Conservation (phyloP, 2,797 vertebrate species). For the Xyrichtys novacula region DNA sequence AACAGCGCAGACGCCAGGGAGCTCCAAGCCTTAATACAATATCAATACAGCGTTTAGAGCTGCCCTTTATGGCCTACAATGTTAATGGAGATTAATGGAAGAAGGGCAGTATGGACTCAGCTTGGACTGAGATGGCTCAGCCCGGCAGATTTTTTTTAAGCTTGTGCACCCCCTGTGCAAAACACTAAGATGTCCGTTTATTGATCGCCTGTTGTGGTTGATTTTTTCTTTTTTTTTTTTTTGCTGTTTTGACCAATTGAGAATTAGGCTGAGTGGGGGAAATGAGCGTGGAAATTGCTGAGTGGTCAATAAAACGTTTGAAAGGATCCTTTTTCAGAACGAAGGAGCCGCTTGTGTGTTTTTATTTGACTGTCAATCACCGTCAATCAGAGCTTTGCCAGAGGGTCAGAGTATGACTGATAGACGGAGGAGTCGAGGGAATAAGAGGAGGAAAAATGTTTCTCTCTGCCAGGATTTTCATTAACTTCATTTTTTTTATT, state of each 20-base stretch:
- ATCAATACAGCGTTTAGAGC: slow-evolving; percentile 79
- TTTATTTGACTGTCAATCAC: not conserved
- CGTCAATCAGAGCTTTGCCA: not conserved
- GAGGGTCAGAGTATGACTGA: not conserved
- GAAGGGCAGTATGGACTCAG: slow-evolving; percentile 55
- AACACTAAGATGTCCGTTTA: slow-evolving; percentile 19
- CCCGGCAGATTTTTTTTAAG: slow-evolving; percentile 23
- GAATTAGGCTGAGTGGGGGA: slow-evolving; percentile 41
- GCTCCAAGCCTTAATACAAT: slow-evolving; percentile 77
- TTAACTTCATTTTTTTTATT: no score
- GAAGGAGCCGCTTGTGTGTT: not conserved
- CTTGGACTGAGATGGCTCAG: slow-evolving; percentile 49
- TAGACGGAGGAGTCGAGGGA: not conserved
- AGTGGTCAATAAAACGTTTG: slow-evolving; percentile 23
- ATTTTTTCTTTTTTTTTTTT: no score
- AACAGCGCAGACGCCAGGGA: slow-evolving; percentile 68
- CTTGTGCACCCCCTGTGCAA: slow-evolving; percentile 12
- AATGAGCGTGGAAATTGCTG: slow-evolving; percentile 14
- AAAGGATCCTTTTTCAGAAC: slow-evolving; percentile 8
- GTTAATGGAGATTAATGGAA: slow-evolving; percentile 82
- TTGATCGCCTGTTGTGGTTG: slow-evolving; percentile 37
- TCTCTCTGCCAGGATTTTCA: no score
- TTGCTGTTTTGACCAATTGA: slow-evolving; percentile 35
- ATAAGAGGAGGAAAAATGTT: not conserved
- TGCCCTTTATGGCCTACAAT: slow-evolving; percentile 72